Evolutionary conservation across 2,113 vertebrate genomes (phyloP).

Genomic region (Camelus bactrianus): DNA sequence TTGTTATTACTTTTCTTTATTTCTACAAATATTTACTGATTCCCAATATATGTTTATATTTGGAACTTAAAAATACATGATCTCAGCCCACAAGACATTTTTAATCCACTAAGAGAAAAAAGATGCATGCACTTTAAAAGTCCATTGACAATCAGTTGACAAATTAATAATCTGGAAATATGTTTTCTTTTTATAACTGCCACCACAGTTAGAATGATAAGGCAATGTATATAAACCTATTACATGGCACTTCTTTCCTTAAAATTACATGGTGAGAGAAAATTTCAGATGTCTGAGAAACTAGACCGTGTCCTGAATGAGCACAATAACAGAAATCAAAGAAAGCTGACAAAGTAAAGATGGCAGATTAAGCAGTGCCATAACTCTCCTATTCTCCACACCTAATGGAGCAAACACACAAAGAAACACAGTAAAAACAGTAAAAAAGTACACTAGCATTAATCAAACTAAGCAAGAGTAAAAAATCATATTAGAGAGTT

Average conservation of each 20-base stretch:
- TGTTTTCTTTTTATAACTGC: neutral
- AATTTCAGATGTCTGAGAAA: neutral
- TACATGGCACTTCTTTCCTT: neutral
- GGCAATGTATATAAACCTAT: neutral
- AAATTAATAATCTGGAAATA: neutral
- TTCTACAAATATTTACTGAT: neutral
- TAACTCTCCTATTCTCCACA: neutral
- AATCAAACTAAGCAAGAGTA: neutral
- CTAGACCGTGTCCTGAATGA: neutral
- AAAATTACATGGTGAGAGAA: neutral
- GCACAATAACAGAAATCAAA: neutral
- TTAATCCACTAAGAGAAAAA: neutral
- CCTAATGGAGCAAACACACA: neutral
- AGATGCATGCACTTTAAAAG: neutral
- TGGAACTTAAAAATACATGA: neutral
- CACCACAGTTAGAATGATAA: neutral
- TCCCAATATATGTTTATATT: neutral
- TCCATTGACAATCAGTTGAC: neutral
- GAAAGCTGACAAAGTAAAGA: neutral
- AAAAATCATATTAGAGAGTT: neutral
- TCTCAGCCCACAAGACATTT: neutral
- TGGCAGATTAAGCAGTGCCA: neutral
- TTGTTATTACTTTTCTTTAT: neutral
- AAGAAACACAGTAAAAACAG: neutral
- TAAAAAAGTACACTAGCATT: neutral